phyloP scores from a whole-genome alignment of 2,797 vertebrate species.

The Menidia menidia region DNA sequence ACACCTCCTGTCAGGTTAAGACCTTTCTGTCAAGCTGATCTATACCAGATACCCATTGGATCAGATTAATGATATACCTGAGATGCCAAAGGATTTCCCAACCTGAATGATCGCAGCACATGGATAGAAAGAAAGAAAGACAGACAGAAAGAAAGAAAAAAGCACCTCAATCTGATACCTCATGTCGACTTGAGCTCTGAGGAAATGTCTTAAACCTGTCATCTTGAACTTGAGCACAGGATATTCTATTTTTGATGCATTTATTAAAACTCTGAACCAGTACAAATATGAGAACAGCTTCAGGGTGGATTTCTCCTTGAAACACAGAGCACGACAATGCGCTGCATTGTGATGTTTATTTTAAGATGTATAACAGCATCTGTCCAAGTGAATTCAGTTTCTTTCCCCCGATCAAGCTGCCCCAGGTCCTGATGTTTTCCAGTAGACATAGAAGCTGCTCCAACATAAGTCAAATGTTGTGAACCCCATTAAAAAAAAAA shows the following conservation, averaged over 20 bases:
- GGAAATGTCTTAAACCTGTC: conserved; percentile 18
- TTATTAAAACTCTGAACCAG: conserved; percentile 15
- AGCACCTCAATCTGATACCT: conserved; percentile 19
- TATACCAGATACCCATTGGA: background rate
- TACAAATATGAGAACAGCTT: conserved; percentile 40
- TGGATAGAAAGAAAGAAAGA: background rate
- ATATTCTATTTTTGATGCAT: background rate
- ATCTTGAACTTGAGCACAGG: background rate
- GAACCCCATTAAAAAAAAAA: conserved; percentile 49
- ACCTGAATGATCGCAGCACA: background rate
- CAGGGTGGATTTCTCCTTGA: conserved; percentile 47
- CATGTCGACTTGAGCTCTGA: conserved; percentile 38
- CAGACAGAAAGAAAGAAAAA: conserved; percentile 6
- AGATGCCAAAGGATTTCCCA: conserved; percentile 2
- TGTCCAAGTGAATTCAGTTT: conserved; percentile 32
- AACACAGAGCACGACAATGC: conserved; percentile 26
- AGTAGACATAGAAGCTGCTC: conserved; percentile 45
- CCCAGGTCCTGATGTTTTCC: conserved; percentile 26
- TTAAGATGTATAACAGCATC: conserved; percentile 45
- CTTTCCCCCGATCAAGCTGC: conserved; percentile 18
- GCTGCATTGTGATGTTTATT: conserved; percentile 47
- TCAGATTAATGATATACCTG: conserved; percentile 2
- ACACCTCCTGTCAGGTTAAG: background rate
- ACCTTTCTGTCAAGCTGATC: background rate
- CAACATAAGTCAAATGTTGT: conserved; percentile 59